Evolutionary conservation across 2,113 vertebrate genomes (phyloP).

Genomic region (Cisticola juncidis): DNA sequence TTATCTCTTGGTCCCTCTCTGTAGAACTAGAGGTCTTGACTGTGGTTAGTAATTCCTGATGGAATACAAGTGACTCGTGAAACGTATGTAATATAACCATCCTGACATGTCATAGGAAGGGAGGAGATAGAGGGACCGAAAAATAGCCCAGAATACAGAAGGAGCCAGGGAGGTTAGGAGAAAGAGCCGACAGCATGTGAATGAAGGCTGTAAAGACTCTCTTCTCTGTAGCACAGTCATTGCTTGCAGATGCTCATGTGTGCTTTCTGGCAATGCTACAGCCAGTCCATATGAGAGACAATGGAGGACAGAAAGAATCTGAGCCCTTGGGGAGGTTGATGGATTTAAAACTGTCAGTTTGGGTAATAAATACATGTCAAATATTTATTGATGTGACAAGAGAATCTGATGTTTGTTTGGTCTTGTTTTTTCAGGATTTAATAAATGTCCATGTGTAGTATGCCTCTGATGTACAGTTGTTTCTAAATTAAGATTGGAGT

Average conservation of each 20-base stretch:
- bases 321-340: neutral
- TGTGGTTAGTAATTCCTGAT: neutral
- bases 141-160: neutral
- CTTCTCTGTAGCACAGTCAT: neutral
- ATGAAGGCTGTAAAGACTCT: neutral
- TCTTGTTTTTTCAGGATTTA: neutral
- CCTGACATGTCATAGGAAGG: neutral
- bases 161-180: neutral
- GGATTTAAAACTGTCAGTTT: neutral
- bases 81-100: neutral
- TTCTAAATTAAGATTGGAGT: neutral
- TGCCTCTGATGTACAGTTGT: neutral
- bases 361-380: neutral
- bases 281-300: neutral
- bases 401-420: neutral
- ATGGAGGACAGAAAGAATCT: neutral
- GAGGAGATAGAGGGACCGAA: fast-evolving
- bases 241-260: fast-evolving
- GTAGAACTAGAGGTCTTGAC: neutral
- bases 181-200: neutral
- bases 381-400: neutral
- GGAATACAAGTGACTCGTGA: neutral
- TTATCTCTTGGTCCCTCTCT: neutral
- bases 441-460: neutral
- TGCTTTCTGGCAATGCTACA: neutral